Evolutionary conservation across 2,113 vertebrate genomes (phyloP).

Genomic region (Corapipo altera): DNA sequence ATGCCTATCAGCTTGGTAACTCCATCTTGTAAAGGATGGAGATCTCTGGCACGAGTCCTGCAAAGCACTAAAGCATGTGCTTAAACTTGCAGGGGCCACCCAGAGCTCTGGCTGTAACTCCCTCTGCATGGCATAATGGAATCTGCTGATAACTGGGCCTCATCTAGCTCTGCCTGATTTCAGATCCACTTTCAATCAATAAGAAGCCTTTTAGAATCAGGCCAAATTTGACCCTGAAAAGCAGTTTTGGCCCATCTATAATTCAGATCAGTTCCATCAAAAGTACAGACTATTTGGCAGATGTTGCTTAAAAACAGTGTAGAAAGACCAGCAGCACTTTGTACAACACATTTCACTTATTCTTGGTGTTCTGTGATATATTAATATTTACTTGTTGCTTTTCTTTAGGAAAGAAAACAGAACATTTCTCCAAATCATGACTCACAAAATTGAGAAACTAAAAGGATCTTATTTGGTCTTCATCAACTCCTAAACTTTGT

Average conservation of each 20-base stretch:
- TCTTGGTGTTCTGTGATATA: background rate
- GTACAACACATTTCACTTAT: background rate
- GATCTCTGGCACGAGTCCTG: slow-evolving; percentile 55
- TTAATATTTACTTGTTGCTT: background rate
- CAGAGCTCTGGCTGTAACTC: background rate
- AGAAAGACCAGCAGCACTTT: background rate
- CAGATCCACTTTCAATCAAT: slow-evolving; percentile 61
- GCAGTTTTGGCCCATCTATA: slow-evolving; percentile 23
- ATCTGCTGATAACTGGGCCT: slow-evolving; percentile 34
- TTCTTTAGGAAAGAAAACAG: background rate
- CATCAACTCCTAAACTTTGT: background rate
- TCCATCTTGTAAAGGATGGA: background rate
- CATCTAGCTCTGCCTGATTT: background rate
- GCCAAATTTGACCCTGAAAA: slow-evolving; percentile 15
- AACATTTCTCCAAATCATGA: background rate
- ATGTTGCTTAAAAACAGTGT: background rate
- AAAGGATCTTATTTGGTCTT: background rate
- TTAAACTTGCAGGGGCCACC: background rate
- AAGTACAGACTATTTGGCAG: background rate
- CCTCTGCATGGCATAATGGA: background rate
- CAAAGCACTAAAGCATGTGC: slow-evolving; percentile 53
- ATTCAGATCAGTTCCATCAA: background rate
- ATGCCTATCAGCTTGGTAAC: slow-evolving; percentile 23
- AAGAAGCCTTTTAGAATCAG: slow-evolving; percentile 38
- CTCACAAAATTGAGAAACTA: background rate